A percentile compares a stretch with the other conserved stretches of the same genome.
Conservation (phyloP, 2,797 vertebrate species). For the Ctenosaura bakeri region DNA sequence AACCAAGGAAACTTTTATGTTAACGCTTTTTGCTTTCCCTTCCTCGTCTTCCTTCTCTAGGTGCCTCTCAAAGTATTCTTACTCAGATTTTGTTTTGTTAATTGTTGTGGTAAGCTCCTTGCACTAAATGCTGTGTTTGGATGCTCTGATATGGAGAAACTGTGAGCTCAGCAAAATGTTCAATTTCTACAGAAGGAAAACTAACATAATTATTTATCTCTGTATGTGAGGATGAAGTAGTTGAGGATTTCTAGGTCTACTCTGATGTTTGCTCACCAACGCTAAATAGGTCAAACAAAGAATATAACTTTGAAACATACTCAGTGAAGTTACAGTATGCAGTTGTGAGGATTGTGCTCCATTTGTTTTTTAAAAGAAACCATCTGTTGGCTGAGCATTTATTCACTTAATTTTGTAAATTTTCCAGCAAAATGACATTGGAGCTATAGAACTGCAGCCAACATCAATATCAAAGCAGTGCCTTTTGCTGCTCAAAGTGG, state of each 20-base stretch:
- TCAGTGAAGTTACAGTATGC: conserved; percentile 26
- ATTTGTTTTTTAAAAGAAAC: conserved; percentile 32
- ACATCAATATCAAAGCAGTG: neutral
- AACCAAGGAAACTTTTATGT: neutral
- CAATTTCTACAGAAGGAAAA: no score
- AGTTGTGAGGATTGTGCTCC: neutral
- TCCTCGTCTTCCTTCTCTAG: neutral
- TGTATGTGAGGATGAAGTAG: no score
- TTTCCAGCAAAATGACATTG: neutral
- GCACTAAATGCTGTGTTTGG: conserved; percentile 27
- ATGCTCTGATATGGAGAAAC: neutral
- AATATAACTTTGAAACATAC: conserved; percentile 11
- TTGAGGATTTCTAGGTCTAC: no score
- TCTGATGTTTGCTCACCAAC: no score
- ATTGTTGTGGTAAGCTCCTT: conserved; percentile 1
- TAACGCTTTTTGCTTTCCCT: neutral
- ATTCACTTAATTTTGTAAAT: neutral
- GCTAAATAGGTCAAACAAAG: no score
- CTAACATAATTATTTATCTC: no score
- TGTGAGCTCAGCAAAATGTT: neutral
- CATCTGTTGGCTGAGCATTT: conserved; percentile 19
- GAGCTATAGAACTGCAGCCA: neutral
- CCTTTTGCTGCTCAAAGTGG: fast-evolving
- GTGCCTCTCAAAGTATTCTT: neutral
- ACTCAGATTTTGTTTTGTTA: neutral